Conservation (phyloP, 2,888 invertebrate species). For the Girardia tigrina region DNA sequence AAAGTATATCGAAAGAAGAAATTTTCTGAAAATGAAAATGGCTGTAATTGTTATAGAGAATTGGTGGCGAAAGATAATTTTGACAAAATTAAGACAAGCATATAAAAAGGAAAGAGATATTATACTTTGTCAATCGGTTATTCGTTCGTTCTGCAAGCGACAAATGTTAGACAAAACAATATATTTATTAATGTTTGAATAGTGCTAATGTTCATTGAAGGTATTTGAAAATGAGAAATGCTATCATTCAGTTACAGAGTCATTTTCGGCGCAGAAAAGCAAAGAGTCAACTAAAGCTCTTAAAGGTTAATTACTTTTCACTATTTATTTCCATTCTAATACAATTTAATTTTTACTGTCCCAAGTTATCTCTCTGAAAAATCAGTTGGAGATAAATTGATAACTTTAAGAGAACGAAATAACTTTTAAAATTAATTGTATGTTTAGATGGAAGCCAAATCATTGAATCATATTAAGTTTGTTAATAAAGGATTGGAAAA, state of each 20-base stretch:
- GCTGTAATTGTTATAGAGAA: neutral
- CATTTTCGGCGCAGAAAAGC: neutral
- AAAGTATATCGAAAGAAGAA: neutral
- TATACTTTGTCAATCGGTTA: neutral
- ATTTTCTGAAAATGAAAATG: neutral
- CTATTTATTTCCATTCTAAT: too few species aligned
- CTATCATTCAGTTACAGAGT: neutral
- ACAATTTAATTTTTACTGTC: too few species aligned
- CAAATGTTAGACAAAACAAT: neutral
- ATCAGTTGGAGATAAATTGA: neutral
- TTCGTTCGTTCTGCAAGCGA: neutral
- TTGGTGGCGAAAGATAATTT: neutral
- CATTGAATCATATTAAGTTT: slow-evolving; percentile 81
- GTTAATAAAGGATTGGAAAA: slow-evolving; percentile 86
- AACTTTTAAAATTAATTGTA: neutral
- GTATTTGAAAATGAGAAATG: neutral
- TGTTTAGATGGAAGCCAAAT: slow-evolving; percentile 69
- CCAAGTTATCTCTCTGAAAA: neutral
- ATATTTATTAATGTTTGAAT: neutral
- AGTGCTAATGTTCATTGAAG: slow-evolving; percentile 43
- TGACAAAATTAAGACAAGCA: neutral
- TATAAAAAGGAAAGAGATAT: neutral
- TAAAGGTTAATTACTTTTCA: neutral
- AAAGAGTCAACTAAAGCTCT: neutral
- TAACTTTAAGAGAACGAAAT: too few species aligned